Base-by-base conservation (phyloP, 1,140 invertebrate species). In the Drosophila setifemur region DNA sequence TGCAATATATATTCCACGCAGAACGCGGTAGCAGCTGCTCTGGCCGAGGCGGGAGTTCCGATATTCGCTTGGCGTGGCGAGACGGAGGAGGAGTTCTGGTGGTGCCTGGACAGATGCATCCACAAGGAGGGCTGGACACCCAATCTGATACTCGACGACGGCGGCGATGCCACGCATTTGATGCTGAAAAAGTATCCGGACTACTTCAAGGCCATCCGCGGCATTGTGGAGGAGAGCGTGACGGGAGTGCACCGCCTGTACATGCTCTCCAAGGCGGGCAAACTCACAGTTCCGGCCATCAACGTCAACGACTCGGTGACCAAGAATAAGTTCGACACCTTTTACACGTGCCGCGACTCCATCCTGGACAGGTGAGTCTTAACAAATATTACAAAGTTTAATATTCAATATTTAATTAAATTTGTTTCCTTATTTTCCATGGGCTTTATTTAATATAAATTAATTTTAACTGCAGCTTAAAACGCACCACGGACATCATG, bases 241-340 rank as follows among this genome's bases (percentile, higher is more conserved):
- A 99, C 98, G 0, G 98, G 98, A 29, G 98, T 99, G n/a, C 98
- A 99, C 91, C 93, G 98, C 74, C 92, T 99, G 9, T 99, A 99
- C 2, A 97, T 99, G 91, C 92, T 99, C 39, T 98, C 97, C 2
- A 98, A 98, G 91, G 95, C 96, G 16, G 96, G 96, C 25, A 98
- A 98, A 91, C 92, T 99, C 8, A 96, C 95, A 7, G 97, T 99
- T 6, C 98, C 98, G 4, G 98, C 98, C 2, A 99, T 99, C 95
- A 99, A 99, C 92, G 97, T 99, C 21, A 99, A 99, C 89, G 98
- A 99, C 91, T 98, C 97, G 6, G 98, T 99, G 4, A 99, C 97
- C 0, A 99, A 99, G 93, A 98, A 97, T n/a, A 99, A 99, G 92
- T 99, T 98, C 91, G 98, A 99, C 90, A 99, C 73, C 1, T 89